A percentile compares a stretch with the other conserved stretches of the same genome.
These are phyloP conservation scores for Drosophila subsilvestris DNA, from an alignment of 2,888 invertebrate genomes.

Conservation along the genomic window DNA sequence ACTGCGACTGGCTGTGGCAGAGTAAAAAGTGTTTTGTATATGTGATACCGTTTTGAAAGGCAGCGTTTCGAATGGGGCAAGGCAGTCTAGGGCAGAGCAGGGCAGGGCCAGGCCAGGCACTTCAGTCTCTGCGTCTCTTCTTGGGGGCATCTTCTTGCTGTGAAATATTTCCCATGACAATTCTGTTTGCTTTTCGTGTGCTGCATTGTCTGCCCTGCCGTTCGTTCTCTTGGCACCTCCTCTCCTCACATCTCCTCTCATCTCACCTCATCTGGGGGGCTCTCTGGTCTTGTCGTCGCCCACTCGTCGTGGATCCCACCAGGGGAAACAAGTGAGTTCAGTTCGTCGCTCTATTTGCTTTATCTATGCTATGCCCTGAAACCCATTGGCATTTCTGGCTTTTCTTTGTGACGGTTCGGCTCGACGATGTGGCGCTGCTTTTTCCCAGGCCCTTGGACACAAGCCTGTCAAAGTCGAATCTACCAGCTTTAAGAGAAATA, in stretches of 20 bases:
- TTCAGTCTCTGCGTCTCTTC: constrained; percentile 36
- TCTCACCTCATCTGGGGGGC: constrained; percentile 23
- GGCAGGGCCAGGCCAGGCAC: constrained; percentile 28
- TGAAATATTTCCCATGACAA: constrained; percentile 80
- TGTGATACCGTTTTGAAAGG: constrained; percentile 76
- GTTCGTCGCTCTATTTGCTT: constrained; percentile 62
- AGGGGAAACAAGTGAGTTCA: constrained; percentile 33
- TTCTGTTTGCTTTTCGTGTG: constrained; percentile 78
- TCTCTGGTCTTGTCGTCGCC: constrained; percentile 64
- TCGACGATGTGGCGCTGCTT: constrained; percentile 37
- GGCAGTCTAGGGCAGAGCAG: neutral
- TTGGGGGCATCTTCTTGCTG: constrained; percentile 28
- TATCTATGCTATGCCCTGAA: constrained; percentile 54
- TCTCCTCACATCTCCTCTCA: constrained; percentile 24
- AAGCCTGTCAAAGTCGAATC: constrained; percentile 16
- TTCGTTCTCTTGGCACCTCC: constrained; percentile 62
- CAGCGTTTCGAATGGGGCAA: constrained; percentile 68
- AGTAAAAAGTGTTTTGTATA: constrained; percentile 73
- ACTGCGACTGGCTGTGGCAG: constrained; percentile 46
- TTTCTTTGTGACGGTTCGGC: constrained; percentile 13
- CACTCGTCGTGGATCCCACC: constrained; percentile 53
- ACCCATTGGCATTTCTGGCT: constrained; percentile 33
- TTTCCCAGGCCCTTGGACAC: constrained; percentile 50
- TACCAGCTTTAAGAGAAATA: neutral
- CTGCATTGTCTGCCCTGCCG: constrained; percentile 60